Evolutionary conservation across 2,113 vertebrate genomes (phyloP).

Genomic region (Monarcha castaneiventris): DNA sequence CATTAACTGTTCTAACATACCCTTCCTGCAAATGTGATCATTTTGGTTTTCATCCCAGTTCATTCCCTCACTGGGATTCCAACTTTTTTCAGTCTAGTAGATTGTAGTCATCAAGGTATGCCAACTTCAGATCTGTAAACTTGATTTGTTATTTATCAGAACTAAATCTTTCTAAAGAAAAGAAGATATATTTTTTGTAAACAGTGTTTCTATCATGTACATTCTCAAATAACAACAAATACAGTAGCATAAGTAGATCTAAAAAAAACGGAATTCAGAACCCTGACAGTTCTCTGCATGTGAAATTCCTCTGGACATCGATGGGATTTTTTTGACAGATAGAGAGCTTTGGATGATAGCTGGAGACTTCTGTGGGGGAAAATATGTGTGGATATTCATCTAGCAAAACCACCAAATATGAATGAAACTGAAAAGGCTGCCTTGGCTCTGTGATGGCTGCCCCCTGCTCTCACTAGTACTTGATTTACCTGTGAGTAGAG

Average conservation of each 20-base stretch:
- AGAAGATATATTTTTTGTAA: conserved; percentile 83
- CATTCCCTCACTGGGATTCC: conserved; percentile 48
- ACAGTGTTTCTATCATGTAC: conserved; percentile 78
- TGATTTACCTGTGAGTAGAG: neutral
- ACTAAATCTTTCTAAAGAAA: conserved; percentile 78
- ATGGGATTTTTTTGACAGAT: neutral
- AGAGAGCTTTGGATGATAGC: neutral
- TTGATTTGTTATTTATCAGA: conserved; percentile 77
- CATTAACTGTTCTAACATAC: conserved; percentile 21
- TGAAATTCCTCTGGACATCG: neutral
- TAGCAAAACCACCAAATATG: neutral
- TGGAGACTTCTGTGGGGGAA: neutral
- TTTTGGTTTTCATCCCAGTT: conserved; percentile 43
- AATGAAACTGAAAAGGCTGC: neutral
- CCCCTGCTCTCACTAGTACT: neutral
- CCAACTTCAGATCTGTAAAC: conserved; percentile 73
- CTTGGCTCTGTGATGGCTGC: neutral
- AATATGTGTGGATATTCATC: neutral
- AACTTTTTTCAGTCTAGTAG: conserved; percentile 70
- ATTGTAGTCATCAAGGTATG: conserved; percentile 70
- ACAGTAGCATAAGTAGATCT: conserved; percentile 56
- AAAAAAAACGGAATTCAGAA: neutral
- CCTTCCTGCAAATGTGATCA: conserved; percentile 42
- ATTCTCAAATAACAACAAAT: conserved; percentile 66
- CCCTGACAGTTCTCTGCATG: neutral